Evolutionary conservation across 2,888 invertebrate genomes (phyloP).

Genomic region (Lochmaea crataegi): DNA sequence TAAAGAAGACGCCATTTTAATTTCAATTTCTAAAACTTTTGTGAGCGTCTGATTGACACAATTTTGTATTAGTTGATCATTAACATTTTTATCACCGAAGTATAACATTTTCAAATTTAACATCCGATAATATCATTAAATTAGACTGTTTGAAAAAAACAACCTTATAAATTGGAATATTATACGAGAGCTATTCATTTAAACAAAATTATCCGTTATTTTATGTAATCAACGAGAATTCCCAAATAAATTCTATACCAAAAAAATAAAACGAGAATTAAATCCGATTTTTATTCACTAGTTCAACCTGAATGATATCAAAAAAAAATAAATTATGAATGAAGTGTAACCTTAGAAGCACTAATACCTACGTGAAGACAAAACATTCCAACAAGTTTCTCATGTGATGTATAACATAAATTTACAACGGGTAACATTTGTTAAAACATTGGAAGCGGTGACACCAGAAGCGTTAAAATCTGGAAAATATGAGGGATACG

Average conservation of each 20-base stretch:
- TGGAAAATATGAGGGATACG: conserved; percentile 4
- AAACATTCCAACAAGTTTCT: conserved; percentile 10
- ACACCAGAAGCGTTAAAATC: not conserved
- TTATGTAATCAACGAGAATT: not conserved
- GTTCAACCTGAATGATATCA: not conserved
- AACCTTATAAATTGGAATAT: no score
- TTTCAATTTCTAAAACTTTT: no score
- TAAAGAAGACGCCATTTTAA: no score
- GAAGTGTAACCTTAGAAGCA: not conserved
- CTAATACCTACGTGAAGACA: not conserved
- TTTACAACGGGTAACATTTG: conserved; percentile 13
- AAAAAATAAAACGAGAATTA: not conserved
- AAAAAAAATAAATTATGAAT: not conserved
- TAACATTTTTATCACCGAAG: no score
- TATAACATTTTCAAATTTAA: no score
- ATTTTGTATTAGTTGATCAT: no score
- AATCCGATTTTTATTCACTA: not conserved
- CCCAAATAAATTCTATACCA: not conserved
- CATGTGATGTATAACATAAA: conserved; percentile 12
- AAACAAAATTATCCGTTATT: not conserved
- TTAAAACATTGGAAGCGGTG: not conserved
- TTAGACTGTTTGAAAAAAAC: no score
- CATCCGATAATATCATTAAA: no score
- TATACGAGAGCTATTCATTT: not conserved
- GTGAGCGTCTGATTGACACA: no score